Percentiles rank a stretch among this genome's conserved stretches.
Conservation (phyloP, 2,888 invertebrate genomes). For the Kryphioiulus occultus region DNA sequence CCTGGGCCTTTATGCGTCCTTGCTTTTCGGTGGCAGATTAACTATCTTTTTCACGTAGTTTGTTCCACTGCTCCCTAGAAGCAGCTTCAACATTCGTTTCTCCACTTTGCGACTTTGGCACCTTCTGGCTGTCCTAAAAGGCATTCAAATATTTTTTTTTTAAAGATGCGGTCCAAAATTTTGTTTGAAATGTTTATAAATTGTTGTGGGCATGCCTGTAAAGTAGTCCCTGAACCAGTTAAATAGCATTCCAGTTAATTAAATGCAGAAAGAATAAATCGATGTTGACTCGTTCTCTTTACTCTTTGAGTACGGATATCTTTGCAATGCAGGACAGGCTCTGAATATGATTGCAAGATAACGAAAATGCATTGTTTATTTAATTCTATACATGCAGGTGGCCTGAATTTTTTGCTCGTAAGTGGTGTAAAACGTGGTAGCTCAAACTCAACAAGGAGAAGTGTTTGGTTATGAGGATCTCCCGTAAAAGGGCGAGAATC, state of each 20-base stretch:
- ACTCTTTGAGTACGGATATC: background rate
- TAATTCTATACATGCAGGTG: too few relatives aligned
- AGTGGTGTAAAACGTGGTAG: too few relatives aligned
- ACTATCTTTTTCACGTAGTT: background rate
- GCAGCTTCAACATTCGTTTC: background rate
- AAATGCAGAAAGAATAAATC: background rate
- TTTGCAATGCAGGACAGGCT: too few relatives aligned
- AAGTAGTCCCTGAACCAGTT: background rate
- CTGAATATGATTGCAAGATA: too few relatives aligned
- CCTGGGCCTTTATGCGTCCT: background rate
- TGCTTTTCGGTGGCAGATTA: conserved; percentile 6
- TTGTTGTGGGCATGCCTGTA: background rate
- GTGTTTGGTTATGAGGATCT: too few relatives aligned
- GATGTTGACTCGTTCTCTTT: background rate
- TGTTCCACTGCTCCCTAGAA: background rate
- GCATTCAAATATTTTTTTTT: background rate
- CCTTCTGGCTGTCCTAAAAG: background rate
- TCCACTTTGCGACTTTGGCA: background rate
- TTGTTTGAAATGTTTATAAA: conserved; percentile 7
- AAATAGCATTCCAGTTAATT: conserved; percentile 4
- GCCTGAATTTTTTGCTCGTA: too few relatives aligned
- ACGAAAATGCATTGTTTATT: too few relatives aligned
- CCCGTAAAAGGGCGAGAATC: too few relatives aligned
- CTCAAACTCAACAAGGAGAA: too few relatives aligned
- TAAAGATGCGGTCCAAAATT: background rate